These are phyloP conservation scores for Cheilosia pagana DNA, from an alignment of 2,888 invertebrate genomes.

Conservation along the genomic window DNA sequence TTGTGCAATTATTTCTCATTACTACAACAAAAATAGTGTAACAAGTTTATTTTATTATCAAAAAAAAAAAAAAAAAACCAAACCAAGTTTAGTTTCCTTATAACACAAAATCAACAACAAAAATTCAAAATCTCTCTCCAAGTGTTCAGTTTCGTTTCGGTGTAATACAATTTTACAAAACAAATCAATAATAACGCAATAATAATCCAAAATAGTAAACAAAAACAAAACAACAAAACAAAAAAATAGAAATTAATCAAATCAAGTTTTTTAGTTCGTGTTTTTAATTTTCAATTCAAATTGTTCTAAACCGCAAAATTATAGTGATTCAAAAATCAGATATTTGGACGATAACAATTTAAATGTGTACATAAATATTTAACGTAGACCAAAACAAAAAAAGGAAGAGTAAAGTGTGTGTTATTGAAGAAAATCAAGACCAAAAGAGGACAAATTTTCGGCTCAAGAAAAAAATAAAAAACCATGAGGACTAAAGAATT, in stretches of 20 bases:
- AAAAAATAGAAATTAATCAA: conserved; percentile 70
- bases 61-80: conserved; percentile 48
- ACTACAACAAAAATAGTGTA: conserved; percentile 71
- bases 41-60: conserved; percentile 56
- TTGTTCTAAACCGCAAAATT: conserved; percentile 73
- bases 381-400: conserved; percentile 55
- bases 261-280: conserved; percentile 53
- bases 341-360: conserved; percentile 69
- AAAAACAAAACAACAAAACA: conserved; percentile 74
- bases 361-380: conserved; percentile 32
- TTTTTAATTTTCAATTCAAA: conserved; percentile 40
- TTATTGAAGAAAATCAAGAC: conserved; percentile 45
- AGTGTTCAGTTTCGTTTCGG: conserved; percentile 75
- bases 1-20: conserved; percentile 73
- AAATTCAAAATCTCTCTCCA: conserved; percentile 73
- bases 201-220: conserved; percentile 76
- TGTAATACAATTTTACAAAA: conserved; percentile 72
- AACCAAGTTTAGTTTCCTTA: conserved; percentile 62
- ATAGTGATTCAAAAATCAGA: conserved; percentile 63
- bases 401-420: conserved; percentile 65
- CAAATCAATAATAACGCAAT: conserved; percentile 75
- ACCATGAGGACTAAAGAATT: conserved; percentile 72
- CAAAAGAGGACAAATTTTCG: conserved; percentile 65
- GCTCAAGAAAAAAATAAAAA: conserved; percentile 73
- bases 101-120: conserved; percentile 68